phyloP scores from a whole-genome alignment of 2,888 invertebrate genomes.

The Microplitis deprimator region DNA sequence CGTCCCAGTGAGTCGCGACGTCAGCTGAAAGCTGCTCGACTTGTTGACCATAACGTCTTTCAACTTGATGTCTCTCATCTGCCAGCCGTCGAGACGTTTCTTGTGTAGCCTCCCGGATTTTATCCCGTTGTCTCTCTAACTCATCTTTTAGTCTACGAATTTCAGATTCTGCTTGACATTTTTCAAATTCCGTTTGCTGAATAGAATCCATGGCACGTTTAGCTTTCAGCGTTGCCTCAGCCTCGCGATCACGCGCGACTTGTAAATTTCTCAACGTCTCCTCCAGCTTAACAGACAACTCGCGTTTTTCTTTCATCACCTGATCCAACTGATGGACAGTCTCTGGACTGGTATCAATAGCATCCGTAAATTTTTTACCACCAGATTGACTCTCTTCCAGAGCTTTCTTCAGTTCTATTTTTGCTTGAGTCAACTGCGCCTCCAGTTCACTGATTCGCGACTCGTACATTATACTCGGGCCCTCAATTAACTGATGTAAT shows the following conservation, averaged over 20 bases:
- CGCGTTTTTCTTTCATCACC: constrained; percentile 61
- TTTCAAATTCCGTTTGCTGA: constrained; percentile 84
- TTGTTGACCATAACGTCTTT: constrained; percentile 80
- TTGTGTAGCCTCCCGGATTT: constrained; percentile 82
- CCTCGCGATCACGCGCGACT: constrained; percentile 77
- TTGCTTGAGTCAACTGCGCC: constrained; percentile 85
- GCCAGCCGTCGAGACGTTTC: constrained; percentile 81
- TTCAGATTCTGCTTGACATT: constrained; percentile 83
- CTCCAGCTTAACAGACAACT: constrained; percentile 73
- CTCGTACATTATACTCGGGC: constrained; percentile 87
- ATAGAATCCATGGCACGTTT: constrained; percentile 81
- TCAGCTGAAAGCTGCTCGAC: constrained; percentile 87
- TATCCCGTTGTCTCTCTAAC: constrained; percentile 82
- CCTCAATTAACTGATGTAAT: constrained; percentile 74
- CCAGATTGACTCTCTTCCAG: constrained; percentile 78
- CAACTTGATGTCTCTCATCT: constrained; percentile 82
- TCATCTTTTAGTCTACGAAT: constrained; percentile 84
- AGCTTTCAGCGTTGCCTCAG: constrained; percentile 77
- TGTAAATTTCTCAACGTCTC: constrained; percentile 79
- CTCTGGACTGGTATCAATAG: constrained; percentile 48
- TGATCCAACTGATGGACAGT: constrained; percentile 57
- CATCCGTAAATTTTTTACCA: constrained; percentile 66
- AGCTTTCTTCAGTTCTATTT: constrained; percentile 82
- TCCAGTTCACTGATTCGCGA: constrained; percentile 88
- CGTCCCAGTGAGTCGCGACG: constrained; percentile 85